Base-by-base conservation (phyloP, 2,888 invertebrate genomes). In the Zonitis immaculata region DNA sequence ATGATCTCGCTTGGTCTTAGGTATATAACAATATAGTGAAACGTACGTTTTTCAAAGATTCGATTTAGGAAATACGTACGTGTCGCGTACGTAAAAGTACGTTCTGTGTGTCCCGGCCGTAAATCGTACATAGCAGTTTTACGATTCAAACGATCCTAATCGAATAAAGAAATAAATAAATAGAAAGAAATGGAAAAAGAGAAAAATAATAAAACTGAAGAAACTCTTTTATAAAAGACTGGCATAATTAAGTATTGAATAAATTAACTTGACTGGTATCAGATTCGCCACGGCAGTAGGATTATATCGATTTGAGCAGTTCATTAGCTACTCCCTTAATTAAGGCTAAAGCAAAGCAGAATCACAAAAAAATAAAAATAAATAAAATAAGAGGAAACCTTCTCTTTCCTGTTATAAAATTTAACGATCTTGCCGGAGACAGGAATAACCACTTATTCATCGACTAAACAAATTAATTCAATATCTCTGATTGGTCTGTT, bases 261-360 rank as follows among this genome's bases (percentile, higher is more conserved):
- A 72, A 72, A 72, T 72, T 72, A 72, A 70, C 69, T 71, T 64
- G 65, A 62, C 60, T 65, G 68, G 69, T 71, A 70, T 71, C 70
- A 72, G 70, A 71, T 71, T 68, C 69, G 65, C 69, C 68, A 68
- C 69, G 70, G 67, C 68, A 67, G 69, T 66, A 62, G 70, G 72
- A 71, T 72, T 72, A 71, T 70, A 72, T 71, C 72, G 72, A 72
- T 72, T n/a, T 71, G 71, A 70, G 71, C 70, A 68, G 72, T 72
- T 72, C 71, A 72, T 72, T 72, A 72, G 70, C 70, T 70, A 64
- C 66, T 66, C 66, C 68, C 66, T 71, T 72, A 72, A 72, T 72
- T 72, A 71, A 71, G 67, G 66, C 64, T 58, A 52, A 50, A 18
- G 58, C 51, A 65, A 66, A 35, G 12, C 6, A 32, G 14, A 12